Percentiles rank a stretch among this genome's conserved stretches.
Conservation (phyloP, 2,113 vertebrate species). For the Stegastes partitus region DNA sequence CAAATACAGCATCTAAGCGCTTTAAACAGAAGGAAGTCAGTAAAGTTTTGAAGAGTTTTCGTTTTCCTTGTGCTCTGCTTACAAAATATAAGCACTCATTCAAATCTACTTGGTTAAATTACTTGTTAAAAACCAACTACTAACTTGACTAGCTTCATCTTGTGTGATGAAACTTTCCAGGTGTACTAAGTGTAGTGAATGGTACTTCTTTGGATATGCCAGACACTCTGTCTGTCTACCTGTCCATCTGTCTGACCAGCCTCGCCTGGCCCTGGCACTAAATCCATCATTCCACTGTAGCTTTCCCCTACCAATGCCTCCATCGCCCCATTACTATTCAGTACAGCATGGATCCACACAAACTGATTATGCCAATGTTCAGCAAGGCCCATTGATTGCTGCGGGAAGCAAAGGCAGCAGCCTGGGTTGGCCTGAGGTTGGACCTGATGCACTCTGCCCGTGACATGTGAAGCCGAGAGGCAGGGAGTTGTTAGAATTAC, state of each 20-base stretch:
- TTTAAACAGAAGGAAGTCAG: neutral
- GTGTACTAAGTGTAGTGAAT: too few species aligned
- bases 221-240: neutral
- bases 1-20: slow-evolving; percentile 5
- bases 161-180: neutral
- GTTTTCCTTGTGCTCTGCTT: neutral
- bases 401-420: slow-evolving; percentile 48
- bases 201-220: slow-evolving; percentile 3
- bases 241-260: slow-evolving; percentile 47
- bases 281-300: slow-evolving; percentile 47
- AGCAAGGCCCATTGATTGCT: slow-evolving; percentile 64
- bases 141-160: neutral
- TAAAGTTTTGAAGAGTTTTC: neutral
- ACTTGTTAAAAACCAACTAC: neutral
- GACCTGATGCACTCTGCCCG: slow-evolving; percentile 27
- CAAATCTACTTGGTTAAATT: neutral
- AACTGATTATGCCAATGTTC: slow-evolving; percentile 59
- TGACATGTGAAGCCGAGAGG: neutral
- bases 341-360: slow-evolving; percentile 26
- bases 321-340: slow-evolving; percentile 60
- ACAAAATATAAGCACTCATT: neutral
- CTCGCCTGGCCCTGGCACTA: slow-evolving; percentile 34
- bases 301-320: slow-evolving; percentile 24
- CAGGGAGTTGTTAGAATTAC: neutral
- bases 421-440: slow-evolving; percentile 12